These are phyloP conservation scores for Phengaris arion DNA, from an alignment of 2,888 invertebrate genomes.

Conservation along the genomic window DNA sequence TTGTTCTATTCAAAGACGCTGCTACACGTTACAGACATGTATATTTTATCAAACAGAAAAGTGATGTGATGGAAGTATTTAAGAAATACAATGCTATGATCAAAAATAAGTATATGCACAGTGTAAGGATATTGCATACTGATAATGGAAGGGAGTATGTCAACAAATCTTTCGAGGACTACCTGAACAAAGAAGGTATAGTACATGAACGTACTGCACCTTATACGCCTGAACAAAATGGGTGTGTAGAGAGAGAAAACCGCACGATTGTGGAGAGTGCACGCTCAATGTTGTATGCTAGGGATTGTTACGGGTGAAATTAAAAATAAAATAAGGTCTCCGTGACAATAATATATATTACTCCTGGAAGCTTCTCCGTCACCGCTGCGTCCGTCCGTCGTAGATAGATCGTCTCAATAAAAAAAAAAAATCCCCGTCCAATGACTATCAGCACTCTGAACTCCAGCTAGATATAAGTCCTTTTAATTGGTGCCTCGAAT, in stretches of 20 bases:
- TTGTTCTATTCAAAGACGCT: constrained; percentile 41
- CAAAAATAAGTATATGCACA: constrained; percentile 33
- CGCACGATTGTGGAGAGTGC: constrained; percentile 17
- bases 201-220: neutral
- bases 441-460: too few species aligned
- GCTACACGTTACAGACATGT: constrained; percentile 39
- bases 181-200: neutral
- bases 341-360: too few species aligned
- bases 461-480: too few species aligned
- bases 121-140: neutral
- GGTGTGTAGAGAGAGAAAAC: constrained; percentile 10
- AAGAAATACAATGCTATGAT: constrained; percentile 37
- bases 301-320: too few species aligned
- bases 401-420: too few species aligned
- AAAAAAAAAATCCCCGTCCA: too few species aligned
- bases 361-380: too few species aligned
- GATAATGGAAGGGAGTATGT: constrained; percentile 7
- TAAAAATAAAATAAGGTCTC: too few species aligned
- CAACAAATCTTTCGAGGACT: neutral
- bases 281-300: constrained; percentile 42
- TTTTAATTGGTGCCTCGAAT: too few species aligned
- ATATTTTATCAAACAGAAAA: constrained; percentile 39
- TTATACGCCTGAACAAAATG: constrained; percentile 6
- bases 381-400: too few species aligned
- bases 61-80: constrained; percentile 38